Conservation (phyloP, 1,140 invertebrate genomes). For the Bombus soroeensis region DNA sequence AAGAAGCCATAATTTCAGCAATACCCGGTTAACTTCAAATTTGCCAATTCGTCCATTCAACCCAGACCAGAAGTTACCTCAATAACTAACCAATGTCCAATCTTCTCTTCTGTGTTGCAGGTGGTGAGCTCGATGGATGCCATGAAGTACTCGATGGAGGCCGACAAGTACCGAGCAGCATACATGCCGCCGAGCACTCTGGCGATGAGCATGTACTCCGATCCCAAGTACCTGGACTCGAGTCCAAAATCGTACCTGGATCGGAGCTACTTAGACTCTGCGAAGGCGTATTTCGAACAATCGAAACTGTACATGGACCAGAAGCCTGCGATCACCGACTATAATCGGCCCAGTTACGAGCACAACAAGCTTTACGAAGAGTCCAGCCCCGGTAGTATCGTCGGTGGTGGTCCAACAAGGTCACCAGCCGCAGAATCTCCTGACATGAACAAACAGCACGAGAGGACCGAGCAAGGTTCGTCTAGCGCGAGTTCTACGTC, state of each 20-base stretch:
- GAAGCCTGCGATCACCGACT: constrained; percentile 82
- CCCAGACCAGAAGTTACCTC: too few species aligned
- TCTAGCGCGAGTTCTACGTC: constrained; percentile 83
- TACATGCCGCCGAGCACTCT: constrained; percentile 86
- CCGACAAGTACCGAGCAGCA: constrained; percentile 88
- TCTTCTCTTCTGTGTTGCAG: constrained; percentile 77
- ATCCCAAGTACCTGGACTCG: constrained; percentile 86
- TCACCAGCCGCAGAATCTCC: constrained; percentile 86
- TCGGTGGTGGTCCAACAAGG: constrained; percentile 77
- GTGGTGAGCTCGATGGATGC: constrained; percentile 89
- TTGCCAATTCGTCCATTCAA: too few species aligned
- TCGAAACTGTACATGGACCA: constrained; percentile 91
- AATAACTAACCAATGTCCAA: too few species aligned
- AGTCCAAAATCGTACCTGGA: constrained; percentile 88
- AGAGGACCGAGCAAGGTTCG: constrained; percentile 83
- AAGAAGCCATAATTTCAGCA: too few species aligned
- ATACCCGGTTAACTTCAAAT: too few species aligned
- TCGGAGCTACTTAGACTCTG: constrained; percentile 85
- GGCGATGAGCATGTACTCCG: constrained; percentile 88
- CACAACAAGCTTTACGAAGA: constrained; percentile 85
- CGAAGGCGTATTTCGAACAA: constrained; percentile 90
- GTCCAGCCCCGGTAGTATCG: constrained; percentile 85
- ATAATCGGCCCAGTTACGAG: constrained; percentile 83
- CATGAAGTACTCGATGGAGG: constrained; percentile 90
- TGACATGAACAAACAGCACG: constrained; percentile 82